phyloP scores from a whole-genome alignment of 2,797 vertebrate species.

The Poecile montanus region DNA sequence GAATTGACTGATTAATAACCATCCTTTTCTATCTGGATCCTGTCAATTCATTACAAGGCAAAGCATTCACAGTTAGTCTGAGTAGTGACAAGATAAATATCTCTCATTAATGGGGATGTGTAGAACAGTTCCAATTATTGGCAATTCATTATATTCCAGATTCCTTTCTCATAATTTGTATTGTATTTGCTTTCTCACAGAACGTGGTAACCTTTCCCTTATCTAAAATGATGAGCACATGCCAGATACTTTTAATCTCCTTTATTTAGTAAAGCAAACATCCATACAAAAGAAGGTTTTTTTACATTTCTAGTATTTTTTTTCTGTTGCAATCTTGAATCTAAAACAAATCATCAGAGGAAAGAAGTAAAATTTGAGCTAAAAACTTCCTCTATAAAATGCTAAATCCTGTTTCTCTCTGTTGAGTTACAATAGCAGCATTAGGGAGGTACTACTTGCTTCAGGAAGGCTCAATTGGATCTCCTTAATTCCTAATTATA shows the following conservation, averaged over 20 bases:
- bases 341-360: neutral
- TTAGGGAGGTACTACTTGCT: neutral
- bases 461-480: neutral
- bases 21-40: neutral
- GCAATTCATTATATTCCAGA: neutral
- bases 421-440: neutral
- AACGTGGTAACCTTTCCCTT: neutral
- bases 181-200: neutral
- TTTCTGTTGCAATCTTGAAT: neutral
- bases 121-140: neutral
- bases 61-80: neutral
- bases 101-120: neutral
- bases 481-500: neutral
- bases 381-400: neutral
- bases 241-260: neutral
- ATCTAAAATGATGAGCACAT: neutral
- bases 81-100: neutral
- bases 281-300: neutral
- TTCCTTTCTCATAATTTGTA: neutral
- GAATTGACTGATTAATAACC: neutral
- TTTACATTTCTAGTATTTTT: neutral
- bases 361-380: neutral
- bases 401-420: neutral
- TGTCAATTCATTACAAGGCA: neutral
- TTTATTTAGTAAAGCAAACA: neutral